Percentiles rank a stretch among this genome's conserved stretches.
phyloP scores from a whole-genome alignment of 2,888 invertebrate species.

The Aromia moschata region DNA sequence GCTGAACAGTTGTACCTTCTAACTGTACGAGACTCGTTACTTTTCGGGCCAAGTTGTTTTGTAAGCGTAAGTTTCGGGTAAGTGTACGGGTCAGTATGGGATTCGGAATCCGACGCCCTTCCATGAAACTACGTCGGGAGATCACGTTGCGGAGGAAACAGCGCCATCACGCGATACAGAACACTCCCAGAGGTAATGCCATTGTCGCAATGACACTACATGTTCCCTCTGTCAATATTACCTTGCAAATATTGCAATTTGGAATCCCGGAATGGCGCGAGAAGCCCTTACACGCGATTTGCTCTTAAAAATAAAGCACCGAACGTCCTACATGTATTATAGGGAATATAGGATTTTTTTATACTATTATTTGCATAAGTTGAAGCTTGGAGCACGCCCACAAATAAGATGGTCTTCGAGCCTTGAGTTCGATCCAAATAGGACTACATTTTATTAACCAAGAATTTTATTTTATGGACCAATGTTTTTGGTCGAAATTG shows the following conservation, averaged over 20 bases:
- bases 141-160: conserved; percentile 35
- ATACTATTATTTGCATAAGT: too few relatives aligned
- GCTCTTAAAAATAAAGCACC: neutral
- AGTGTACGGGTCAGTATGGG: conserved; percentile 17
- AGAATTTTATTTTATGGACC: too few relatives aligned
- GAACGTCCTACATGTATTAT: too few relatives aligned
- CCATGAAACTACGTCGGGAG: conserved; percentile 31
- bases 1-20: conserved; percentile 4
- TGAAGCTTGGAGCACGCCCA: too few relatives aligned
- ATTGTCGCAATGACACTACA: conserved; percentile 28
- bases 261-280: neutral
- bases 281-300: neutral
- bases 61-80: conserved; percentile 15
- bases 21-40: conserved; percentile 32
- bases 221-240: conserved; percentile 24
- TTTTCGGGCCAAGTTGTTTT: conserved; percentile 26
- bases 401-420: too few relatives aligned
- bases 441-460: too few relatives aligned
- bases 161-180: conserved; percentile 29
- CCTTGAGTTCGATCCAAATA: too few relatives aligned
- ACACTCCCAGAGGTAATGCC: conserved; percentile 32
- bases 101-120: conserved; percentile 9
- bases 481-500: too few relatives aligned
- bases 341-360: too few relatives aligned
- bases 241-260: conserved; percentile 10